These are phyloP conservation scores for Synergus japonicus DNA, from an alignment of 2,888 invertebrate species.

Conservation along the genomic window DNA sequence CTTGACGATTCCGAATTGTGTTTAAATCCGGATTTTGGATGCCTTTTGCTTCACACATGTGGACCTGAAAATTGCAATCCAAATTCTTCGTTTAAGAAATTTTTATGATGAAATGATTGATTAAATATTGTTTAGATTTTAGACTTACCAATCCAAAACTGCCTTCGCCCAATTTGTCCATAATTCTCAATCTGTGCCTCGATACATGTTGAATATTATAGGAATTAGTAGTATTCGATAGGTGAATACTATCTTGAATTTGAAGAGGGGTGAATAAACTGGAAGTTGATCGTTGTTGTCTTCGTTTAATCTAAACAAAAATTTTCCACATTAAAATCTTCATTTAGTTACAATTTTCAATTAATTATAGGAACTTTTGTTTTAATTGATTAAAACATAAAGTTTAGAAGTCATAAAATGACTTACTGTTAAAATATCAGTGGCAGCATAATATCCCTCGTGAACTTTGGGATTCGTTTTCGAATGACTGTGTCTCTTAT, in stretches of 20 bases:
- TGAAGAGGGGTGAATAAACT: constrained; percentile 87
- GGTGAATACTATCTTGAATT: constrained; percentile 81
- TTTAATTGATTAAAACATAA: background rate
- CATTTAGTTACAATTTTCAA: background rate
- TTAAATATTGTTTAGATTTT: constrained; percentile 13
- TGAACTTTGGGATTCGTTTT: constrained; percentile 70
- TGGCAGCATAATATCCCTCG: constrained; percentile 88
- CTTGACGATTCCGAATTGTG: constrained; percentile 84
- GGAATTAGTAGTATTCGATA: constrained; percentile 64
- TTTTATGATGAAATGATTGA: background rate
- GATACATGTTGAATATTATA: constrained; percentile 81
- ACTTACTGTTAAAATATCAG: constrained; percentile 86
- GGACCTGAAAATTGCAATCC: constrained; percentile 77
- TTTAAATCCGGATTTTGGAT: constrained; percentile 79
- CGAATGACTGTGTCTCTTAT: constrained; percentile 65
- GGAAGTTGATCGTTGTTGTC: constrained; percentile 84
- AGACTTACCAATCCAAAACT: constrained; percentile 89
- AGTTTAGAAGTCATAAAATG: no score
- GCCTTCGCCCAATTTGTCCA: constrained; percentile 92
- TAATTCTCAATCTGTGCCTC: constrained; percentile 88
- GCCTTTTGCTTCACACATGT: constrained; percentile 88
- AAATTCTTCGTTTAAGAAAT: background rate
- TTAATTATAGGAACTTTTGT: background rate
- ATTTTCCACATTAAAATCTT: background rate
- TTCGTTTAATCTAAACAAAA: constrained; percentile 79